Base-by-base conservation (phyloP, 2,113 vertebrate species). In the Salvelinus fontinalis region DNA sequence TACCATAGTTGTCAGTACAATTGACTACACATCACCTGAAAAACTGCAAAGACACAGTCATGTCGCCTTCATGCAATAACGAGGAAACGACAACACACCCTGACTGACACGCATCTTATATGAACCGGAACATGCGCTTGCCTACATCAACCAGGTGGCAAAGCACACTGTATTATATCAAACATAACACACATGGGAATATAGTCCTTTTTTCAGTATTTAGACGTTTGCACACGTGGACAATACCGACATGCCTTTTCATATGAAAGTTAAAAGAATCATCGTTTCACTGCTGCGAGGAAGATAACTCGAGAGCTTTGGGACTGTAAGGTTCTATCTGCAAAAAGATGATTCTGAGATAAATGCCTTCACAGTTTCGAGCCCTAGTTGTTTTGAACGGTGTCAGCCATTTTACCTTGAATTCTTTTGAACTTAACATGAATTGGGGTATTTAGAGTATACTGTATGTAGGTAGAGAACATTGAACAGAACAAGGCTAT, bases 11-110 rank as follows among this genome's bases (percentile, higher is more conserved):
- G 95, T 94, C 94, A 93, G 92, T 95, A 97, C 96, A 96, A 94
- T 95, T 95, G 94, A 97, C 95, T 95, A 95, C 94, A 97, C 95
- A 94, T 96, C 95, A 97, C 95, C 95, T 96, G 94, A 94, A 95
- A 78, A 92, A 89, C 91, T 86, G 90, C 87, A 87, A 91, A 72
- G 90, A 94, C 95, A 96, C 89, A 91, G 89, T 90, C 84, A 89
- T 90, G 86, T 93, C 91, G 95, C 95, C 92, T 95, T 95, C 97
- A 99, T 99, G 97, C 97, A 98, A 97, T 93, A 96, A 96, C 87
- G 91, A 96, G 95, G 94, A 94, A 94, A 96, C 94, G 89, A 94
- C 94, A 95, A 93, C 93, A 94, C 94, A 96, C 91, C 94, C 94
- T 87, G 91, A 93, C 94, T 87, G 91, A 93, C 94, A 92, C 92